phyloP scores from a whole-genome alignment of 1,140 invertebrate species.

The Brachionus sp. region DNA sequence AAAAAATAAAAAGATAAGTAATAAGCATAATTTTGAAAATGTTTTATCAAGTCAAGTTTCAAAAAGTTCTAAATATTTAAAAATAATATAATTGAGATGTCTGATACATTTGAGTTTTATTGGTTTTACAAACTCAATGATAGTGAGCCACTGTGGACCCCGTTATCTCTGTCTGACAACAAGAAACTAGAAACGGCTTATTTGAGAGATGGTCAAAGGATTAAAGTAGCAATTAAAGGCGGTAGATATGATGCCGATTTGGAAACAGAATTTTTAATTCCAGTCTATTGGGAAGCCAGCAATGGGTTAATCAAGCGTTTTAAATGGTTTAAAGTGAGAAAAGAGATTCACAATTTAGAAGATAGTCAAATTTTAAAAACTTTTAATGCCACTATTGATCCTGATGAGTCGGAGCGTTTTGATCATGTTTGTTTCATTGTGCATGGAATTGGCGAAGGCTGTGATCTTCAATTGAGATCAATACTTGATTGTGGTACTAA shows the following conservation, averaged over 20 bases:
- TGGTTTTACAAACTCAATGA: slow-evolving; percentile 6
- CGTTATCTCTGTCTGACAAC: neutral
- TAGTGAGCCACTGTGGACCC: neutral
- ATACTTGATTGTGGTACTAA: neutral
- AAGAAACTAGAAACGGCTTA: neutral
- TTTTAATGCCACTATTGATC: neutral
- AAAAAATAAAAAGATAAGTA: neutral
- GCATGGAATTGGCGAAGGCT: slow-evolving; percentile 7
- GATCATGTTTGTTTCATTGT: slow-evolving; percentile 21
- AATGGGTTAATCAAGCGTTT: neutral
- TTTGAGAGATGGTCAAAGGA: neutral
- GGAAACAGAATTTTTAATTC: neutral
- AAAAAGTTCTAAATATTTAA: neutral
- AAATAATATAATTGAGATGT: neutral
- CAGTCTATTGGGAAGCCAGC: neutral
- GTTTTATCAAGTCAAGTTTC: neutral
- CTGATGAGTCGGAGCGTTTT: neutral
- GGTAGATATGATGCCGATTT: neutral
- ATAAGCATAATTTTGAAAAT: neutral
- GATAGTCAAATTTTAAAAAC: neutral
- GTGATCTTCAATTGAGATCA: neutral
- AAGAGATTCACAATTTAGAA: neutral
- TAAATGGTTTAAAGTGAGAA: neutral
- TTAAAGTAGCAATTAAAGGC: neutral
- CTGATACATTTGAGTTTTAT: neutral